Evolutionary conservation across 2,888 invertebrate genomes (phyloP), one percentile per base, ranked within the genome.

Genomic region (Xanthia icteritia): DNA sequence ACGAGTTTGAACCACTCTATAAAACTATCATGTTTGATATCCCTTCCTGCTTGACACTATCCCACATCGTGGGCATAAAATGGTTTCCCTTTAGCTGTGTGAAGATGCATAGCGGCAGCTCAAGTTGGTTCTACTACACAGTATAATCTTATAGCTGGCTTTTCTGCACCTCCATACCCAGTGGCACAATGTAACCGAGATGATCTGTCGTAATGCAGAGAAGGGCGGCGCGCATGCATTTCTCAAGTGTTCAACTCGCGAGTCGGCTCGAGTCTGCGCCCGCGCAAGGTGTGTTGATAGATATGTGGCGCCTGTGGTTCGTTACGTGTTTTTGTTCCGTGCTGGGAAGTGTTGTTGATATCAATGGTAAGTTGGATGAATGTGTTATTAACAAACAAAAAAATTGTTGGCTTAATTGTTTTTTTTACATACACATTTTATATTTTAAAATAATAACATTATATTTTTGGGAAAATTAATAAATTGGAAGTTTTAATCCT

Each of bases 291-390:
- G 86, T 82, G 69, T 83, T 71, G 54, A 54, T 86, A 71, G 56
- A 54, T 79, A 89, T 89, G 85, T 83, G 77, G 79, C 70, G 71
- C 39, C 73, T 91, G 84, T 69, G 83, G 67, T 77, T 86, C n/a
- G 36, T 89, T 17, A 68, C 86, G 77, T 77, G 86, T n/a, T 83
- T 87, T 51, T 84, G 83, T 81, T 75, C 81, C 42, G 80, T 78
- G 76, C 42, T 77, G 2, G 85, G 80, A 27, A 91, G 90, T 79
- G 84, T 90, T 67, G 86, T 91, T 60, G 85, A 90, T 71, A 81
- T 91, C 69, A 90, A 91, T 81, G 91, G 91, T 91, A 58, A 89
- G 91, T 88, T 39, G 4, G 1, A 5, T 36, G 15, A 5, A 17
- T 68, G n/a, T 54, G 36, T 9, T 60, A 5, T 0, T 15, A 54